Conservation (phyloP, 92 coral and sea anemone species). For the Palythoa heliodiscus region DNA sequence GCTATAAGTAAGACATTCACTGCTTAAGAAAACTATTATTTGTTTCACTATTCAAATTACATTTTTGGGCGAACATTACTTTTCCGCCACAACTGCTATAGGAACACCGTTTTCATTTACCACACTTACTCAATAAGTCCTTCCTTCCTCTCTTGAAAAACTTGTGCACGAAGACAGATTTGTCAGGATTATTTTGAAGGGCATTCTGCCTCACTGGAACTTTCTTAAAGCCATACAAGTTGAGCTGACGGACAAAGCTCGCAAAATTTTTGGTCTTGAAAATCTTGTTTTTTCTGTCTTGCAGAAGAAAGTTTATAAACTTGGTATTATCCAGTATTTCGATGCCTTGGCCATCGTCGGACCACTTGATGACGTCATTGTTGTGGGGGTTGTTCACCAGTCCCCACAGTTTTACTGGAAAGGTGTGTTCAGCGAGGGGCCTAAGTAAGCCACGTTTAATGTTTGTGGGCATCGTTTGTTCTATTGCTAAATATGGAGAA, state of each 20-base stretch:
- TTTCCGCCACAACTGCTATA: too few relatives aligned
- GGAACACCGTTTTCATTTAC: too few relatives aligned
- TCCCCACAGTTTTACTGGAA: conserved; percentile 58
- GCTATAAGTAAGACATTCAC: too few relatives aligned
- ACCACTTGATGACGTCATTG: conserved; percentile 50
- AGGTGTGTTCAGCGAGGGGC: conserved; percentile 23
- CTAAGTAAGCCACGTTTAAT: conserved; percentile 8
- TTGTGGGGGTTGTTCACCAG: conserved; percentile 52
- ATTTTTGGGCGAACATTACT: too few relatives aligned
- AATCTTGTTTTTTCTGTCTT: conserved; percentile 41
- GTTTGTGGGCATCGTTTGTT: conserved; percentile 20
- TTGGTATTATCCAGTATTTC: conserved; percentile 48
- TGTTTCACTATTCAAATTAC: background rate
- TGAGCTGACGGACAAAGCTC: conserved; percentile 63
- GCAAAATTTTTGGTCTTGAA: conserved; percentile 59
- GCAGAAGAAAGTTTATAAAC: conserved; percentile 51
- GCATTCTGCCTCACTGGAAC: conserved; percentile 11
- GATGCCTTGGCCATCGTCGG: conserved; percentile 56
- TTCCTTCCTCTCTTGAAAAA: conserved; percentile 55
- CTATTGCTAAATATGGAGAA: background rate
- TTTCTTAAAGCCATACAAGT: conserved; percentile 56
- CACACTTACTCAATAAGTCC: conserved; percentile 49
- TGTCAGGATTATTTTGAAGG: background rate
- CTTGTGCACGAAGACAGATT: conserved; percentile 39
- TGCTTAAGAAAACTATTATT: background rate